A percentile compares a stretch with the other conserved stretches of the same genome.
phyloP scores from a whole-genome alignment of 2,113 vertebrate genomes.

The Poecilia latipinna region DNA sequence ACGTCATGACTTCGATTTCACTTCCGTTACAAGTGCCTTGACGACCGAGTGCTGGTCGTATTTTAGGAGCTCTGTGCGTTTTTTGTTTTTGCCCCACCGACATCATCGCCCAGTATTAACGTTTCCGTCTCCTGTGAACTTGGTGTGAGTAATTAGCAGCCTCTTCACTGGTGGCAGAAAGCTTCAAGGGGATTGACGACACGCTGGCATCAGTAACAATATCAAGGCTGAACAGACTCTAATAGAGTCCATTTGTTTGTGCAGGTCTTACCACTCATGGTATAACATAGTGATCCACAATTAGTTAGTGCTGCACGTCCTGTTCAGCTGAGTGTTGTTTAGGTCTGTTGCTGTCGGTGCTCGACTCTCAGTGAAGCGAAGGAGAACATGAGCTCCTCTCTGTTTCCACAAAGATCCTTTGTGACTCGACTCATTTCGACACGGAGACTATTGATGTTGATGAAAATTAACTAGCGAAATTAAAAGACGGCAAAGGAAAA shows the following conservation, averaged over 20 bases:
- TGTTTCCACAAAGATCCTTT: background rate
- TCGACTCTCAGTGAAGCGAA: conserved; percentile 9
- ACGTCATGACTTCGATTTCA: background rate
- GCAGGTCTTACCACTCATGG: conserved; percentile 35
- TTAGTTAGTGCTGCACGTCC: conserved; percentile 7
- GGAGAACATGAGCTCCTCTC: conserved; percentile 1
- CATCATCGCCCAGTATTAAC: background rate
- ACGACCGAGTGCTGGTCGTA: background rate
- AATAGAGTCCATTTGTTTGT: conserved; percentile 43
- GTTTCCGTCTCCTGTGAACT: background rate
- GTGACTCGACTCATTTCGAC: background rate
- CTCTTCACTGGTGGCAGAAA: conserved; percentile 19
- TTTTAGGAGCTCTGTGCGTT: no score
- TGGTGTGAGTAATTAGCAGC: background rate
- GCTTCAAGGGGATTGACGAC: background rate
- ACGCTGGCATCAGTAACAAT: background rate
- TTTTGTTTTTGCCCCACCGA: no score
- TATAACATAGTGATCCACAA: conserved; percentile 34
- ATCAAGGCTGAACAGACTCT: conserved; percentile 22
- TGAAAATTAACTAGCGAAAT: background rate
- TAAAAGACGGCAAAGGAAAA: no score
- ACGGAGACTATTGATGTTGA: background rate
- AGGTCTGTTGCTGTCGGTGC: conserved; percentile 22
- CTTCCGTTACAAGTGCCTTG: background rate
- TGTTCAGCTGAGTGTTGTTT: conserved; percentile 15